A percentile compares a stretch with the other conserved stretches of the same genome.
These are phyloP conservation scores for Xiphydria camelus DNA, from an alignment of 2,888 invertebrate species.

Conservation along the genomic window DNA sequence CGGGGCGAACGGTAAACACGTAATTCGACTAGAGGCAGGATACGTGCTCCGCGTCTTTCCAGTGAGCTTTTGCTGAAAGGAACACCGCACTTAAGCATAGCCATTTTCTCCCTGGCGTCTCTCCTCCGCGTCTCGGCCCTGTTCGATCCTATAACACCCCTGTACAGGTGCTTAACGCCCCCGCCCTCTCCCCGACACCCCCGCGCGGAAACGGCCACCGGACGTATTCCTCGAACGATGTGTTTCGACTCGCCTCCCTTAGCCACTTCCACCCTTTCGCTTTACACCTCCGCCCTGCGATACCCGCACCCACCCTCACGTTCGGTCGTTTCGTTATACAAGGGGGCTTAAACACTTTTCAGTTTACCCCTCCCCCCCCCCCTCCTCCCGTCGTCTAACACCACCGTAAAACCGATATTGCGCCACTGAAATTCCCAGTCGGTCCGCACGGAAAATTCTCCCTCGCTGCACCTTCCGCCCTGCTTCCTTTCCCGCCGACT, in stretches of 20 bases:
- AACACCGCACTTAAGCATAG: slow-evolving; percentile 2
- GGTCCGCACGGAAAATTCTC: no score
- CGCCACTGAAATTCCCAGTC: slow-evolving; percentile 39
- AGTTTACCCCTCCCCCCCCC: background rate
- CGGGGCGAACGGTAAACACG: slow-evolving; percentile 26
- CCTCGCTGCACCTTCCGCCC: no score
- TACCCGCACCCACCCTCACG: background rate
- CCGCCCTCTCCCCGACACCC: background rate
- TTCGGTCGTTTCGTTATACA: background rate
- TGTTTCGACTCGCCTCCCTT: slow-evolving; percentile 4
- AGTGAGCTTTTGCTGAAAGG: slow-evolving; percentile 2
- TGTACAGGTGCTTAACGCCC: slow-evolving; percentile 5
- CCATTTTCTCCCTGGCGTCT: slow-evolving; percentile 4
- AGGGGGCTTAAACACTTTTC: background rate
- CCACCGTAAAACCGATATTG: slow-evolving; percentile 48
- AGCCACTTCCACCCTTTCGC: background rate
- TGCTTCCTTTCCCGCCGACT: no score
- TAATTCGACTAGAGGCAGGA: slow-evolving; percentile 4
- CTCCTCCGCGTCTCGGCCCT: background rate
- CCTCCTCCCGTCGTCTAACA: background rate
- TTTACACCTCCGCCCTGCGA: background rate
- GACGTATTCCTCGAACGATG: slow-evolving; percentile 6
- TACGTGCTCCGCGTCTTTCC: slow-evolving; percentile 4
- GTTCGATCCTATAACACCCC: background rate
- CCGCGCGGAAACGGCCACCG: slow-evolving; percentile 1